These are phyloP conservation scores for Petrocephalus sullivani DNA, from an alignment of 2,797 vertebrate species.

Conservation along the genomic window DNA sequence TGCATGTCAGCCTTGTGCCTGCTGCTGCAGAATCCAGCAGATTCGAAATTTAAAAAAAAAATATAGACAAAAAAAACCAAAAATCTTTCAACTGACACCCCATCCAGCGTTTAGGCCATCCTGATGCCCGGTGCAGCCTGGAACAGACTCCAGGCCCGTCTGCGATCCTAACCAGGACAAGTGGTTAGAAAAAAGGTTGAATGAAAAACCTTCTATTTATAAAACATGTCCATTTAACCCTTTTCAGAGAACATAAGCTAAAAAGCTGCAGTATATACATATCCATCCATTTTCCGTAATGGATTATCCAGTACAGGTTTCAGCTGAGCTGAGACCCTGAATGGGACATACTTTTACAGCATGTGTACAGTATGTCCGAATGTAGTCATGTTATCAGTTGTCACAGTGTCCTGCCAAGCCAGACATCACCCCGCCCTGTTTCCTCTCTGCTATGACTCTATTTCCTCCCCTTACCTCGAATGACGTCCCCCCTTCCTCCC, in stretches of 20 bases:
- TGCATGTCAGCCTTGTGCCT: not conserved
- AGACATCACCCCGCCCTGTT: not conserved
- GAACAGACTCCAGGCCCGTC: not conserved
- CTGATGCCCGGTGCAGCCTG: not conserved
- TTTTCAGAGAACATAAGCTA: not conserved
- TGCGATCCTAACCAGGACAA: not conserved
- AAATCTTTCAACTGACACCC: not conserved
- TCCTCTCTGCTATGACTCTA: not conserved
- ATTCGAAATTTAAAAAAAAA: not conserved
- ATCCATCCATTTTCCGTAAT: not conserved
- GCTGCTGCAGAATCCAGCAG: not conserved
- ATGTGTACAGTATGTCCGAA: not conserved
- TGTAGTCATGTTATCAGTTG: not conserved
- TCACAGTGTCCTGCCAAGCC: not conserved
- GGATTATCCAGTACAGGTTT: not conserved
- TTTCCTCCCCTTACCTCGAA: not conserved
- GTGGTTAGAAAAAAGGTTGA: not conserved
- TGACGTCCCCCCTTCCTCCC: not conserved
- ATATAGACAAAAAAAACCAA: not conserved
- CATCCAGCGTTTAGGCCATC: not conserved
- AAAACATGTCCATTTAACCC: not conserved
- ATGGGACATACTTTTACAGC: not conserved
- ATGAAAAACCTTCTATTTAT: not conserved
- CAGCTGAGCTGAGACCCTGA: not conserved
- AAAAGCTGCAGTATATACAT: not conserved